phyloP scores from a whole-genome alignment of 2,797 vertebrate species.

The Poeciliopsis paucimaculata region DNA sequence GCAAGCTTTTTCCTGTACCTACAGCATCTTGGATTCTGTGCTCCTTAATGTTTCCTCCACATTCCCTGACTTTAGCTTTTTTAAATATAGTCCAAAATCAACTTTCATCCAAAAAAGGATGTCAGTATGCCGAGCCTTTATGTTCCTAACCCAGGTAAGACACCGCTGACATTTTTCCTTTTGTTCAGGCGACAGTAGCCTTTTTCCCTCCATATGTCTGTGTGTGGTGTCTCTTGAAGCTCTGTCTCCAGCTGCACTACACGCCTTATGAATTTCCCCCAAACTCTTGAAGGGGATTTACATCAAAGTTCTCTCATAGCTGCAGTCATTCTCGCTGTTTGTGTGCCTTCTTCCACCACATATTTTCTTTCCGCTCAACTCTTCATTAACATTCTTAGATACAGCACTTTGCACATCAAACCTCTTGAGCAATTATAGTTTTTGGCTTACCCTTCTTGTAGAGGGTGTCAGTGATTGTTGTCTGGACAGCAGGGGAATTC shows the following conservation, averaged over 20 bases:
- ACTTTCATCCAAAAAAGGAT: background rate
- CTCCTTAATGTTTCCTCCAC: background rate
- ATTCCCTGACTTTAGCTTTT: background rate
- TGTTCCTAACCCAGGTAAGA: background rate
- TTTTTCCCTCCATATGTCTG: background rate
- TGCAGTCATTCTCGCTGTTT: background rate
- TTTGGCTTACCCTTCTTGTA: background rate
- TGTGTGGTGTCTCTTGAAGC: background rate
- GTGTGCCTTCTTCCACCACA: background rate
- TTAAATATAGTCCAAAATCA: background rate
- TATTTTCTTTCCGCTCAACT: background rate
- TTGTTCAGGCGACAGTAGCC: background rate
- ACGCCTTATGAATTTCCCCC: background rate
- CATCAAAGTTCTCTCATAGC: background rate
- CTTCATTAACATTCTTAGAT: background rate
- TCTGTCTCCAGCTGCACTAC: background rate
- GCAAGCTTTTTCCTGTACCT: background rate
- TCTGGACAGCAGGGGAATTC: background rate
- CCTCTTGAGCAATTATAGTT: background rate
- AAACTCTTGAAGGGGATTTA: background rate
- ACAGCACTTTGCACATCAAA: background rate
- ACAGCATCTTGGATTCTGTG: background rate
- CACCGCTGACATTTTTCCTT: background rate
- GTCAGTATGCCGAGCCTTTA: background rate
- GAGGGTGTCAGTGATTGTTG: background rate